phyloP scores from a whole-genome alignment of 2,797 vertebrate species.

The Takifugu ocellatus region DNA sequence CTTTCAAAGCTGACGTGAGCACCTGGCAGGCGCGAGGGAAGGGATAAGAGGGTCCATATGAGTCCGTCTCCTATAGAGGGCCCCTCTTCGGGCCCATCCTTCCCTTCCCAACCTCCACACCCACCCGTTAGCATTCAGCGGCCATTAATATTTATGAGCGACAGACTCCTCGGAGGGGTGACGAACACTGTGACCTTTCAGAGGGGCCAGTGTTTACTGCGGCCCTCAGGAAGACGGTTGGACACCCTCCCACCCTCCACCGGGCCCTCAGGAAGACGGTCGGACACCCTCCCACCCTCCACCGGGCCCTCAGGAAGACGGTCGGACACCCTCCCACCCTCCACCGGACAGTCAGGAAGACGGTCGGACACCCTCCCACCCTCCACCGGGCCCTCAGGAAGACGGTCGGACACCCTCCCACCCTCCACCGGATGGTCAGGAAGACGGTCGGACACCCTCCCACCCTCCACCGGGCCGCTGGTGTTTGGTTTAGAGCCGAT shows the following conservation, averaged over 20 bases:
- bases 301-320: constrained; percentile 44
- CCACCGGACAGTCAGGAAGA: constrained; percentile 47
- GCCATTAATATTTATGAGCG: constrained; percentile 69
- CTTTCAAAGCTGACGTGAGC: constrained; percentile 17
- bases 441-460: constrained; percentile 33
- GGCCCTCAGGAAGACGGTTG: constrained; percentile 50
- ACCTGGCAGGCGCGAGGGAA: constrained; percentile 18
- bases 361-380: constrained; percentile 29
- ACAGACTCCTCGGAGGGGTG: constrained; percentile 41
- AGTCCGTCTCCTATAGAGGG: constrained; percentile 9
- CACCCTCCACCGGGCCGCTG: constrained; percentile 55
- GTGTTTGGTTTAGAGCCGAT: constrained; percentile 49
- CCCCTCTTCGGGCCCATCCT: constrained; percentile 9
- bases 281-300: constrained; percentile 19
- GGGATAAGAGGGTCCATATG: constrained; percentile 43
- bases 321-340: constrained; percentile 35
- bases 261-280: constrained; percentile 38
- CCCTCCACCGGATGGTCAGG: too few relatives aligned
- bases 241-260: constrained; percentile 44
- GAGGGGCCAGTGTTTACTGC: constrained; percentile 53
- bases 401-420: too few relatives aligned
- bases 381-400: too few relatives aligned
- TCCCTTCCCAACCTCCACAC: constrained; percentile 20
- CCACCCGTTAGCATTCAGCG: constrained; percentile 45
- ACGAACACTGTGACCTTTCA: constrained; percentile 72